Conservation (phyloP, 2,888 invertebrate species). For the Eupelmus urozonus region DNA sequence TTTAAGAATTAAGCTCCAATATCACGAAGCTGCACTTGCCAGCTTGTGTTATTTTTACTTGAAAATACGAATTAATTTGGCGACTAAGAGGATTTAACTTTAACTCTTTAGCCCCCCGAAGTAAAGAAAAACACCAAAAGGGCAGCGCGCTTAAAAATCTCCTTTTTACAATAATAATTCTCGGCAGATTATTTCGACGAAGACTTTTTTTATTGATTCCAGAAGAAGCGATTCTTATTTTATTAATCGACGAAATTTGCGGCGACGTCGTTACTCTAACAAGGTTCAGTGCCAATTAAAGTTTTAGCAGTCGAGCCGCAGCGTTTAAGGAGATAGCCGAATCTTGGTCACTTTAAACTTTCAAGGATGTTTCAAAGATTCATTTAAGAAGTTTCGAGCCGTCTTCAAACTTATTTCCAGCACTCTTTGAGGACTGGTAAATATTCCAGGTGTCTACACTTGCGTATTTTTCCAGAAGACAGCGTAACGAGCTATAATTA, state of each 20-base stretch:
- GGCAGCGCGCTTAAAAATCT: no score
- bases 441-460: constrained; percentile 45
- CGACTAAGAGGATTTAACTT: constrained; percentile 15
- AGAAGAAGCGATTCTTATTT: neutral
- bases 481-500: neutral
- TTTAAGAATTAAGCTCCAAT: no score
- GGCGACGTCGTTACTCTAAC: constrained; percentile 34
- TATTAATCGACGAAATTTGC: constrained; percentile 24
- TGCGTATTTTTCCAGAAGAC: constrained; percentile 1
- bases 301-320: constrained; percentile 43
- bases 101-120: neutral
- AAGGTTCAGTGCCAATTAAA: constrained; percentile 53
- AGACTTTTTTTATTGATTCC: neutral
- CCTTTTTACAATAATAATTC: neutral
- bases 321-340: constrained; percentile 46
- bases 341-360: constrained; percentile 57
- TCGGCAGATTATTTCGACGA: no score
- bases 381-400: constrained; percentile 47
- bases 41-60: neutral
- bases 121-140: neutral
- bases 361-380: constrained; percentile 52
- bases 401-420: constrained; percentile 44
- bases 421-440: constrained; percentile 27
- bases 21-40: no score
- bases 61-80: neutral